Evolutionary conservation across 2,888 invertebrate genomes (phyloP).

Genomic region (Melolontha melolontha): DNA sequence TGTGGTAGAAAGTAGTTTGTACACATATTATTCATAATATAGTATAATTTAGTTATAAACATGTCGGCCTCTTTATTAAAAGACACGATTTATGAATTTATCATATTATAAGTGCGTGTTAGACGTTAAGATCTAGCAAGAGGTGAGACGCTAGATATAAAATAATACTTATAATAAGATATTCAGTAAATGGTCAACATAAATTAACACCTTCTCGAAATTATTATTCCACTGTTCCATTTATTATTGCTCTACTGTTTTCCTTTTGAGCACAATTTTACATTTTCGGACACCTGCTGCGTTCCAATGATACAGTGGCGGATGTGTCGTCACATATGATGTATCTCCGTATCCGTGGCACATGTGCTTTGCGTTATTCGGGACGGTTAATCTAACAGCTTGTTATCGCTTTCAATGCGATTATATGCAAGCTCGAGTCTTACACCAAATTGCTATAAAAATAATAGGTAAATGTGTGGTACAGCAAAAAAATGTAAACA

Average conservation of each 20-base stretch:
- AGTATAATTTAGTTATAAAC: too few relatives aligned
- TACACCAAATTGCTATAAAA: too few relatives aligned
- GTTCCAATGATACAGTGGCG: conserved; percentile 12
- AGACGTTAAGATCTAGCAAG: background rate
- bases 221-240: conserved; percentile 3
- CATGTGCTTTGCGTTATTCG: background rate
- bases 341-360: conserved; percentile 6
- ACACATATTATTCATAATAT: too few relatives aligned
- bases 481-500: too few relatives aligned
- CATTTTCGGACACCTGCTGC: conserved; percentile 10
- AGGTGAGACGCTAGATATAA: background rate
- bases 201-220: conserved; percentile 15
- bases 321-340: conserved; percentile 7
- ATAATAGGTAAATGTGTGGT: too few relatives aligned
- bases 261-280: conserved; percentile 5
- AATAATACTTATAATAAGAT: background rate
- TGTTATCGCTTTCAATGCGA: background rate
- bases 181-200: background rate
- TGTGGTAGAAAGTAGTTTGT: too few relatives aligned
- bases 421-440: too few relatives aligned
- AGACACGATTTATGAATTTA: too few relatives aligned
- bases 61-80: too few relatives aligned
- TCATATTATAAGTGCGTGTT: too few relatives aligned
- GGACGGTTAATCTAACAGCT: background rate
- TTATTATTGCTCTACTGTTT: background rate